Conservation (phyloP, 2,888 invertebrate species). For the Prenolepis imparis region DNA sequence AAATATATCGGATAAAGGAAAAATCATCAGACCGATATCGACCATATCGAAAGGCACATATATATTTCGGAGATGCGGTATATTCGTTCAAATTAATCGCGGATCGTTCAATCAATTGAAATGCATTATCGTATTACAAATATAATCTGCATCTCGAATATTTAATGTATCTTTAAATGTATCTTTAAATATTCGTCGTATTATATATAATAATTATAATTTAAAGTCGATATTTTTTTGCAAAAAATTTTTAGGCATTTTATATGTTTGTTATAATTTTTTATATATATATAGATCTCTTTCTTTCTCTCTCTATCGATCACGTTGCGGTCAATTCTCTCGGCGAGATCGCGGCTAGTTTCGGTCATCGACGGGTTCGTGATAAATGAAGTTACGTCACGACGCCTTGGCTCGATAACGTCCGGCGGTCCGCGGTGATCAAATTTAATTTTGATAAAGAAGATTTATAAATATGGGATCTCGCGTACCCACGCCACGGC, state of each 20-base stretch:
- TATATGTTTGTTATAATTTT: neutral
- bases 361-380: neutral
- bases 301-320: neutral
- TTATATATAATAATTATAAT: neutral
- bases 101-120: neutral
- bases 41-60: neutral
- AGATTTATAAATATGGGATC: slow-evolving; percentile 69
- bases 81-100: slow-evolving; percentile 13
- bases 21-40: slow-evolving; percentile 45
- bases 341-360: neutral
- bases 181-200: neutral
- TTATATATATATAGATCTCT: neutral
- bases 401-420: slow-evolving; percentile 35
- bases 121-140: neutral
- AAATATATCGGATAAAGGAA: slow-evolving; percentile 29
- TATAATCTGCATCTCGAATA: neutral
- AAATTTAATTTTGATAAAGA: slow-evolving; percentile 77
- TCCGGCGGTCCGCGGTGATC: slow-evolving; percentile 31
- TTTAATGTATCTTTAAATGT: neutral
- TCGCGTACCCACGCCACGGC: slow-evolving; percentile 13
- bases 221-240: neutral
- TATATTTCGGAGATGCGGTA: neutral
- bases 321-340: neutral
- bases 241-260: neutral
- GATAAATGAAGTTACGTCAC: slow-evolving; percentile 51